Conservation (phyloP, 2,888 invertebrate genomes). For the Torymus auratus region DNA sequence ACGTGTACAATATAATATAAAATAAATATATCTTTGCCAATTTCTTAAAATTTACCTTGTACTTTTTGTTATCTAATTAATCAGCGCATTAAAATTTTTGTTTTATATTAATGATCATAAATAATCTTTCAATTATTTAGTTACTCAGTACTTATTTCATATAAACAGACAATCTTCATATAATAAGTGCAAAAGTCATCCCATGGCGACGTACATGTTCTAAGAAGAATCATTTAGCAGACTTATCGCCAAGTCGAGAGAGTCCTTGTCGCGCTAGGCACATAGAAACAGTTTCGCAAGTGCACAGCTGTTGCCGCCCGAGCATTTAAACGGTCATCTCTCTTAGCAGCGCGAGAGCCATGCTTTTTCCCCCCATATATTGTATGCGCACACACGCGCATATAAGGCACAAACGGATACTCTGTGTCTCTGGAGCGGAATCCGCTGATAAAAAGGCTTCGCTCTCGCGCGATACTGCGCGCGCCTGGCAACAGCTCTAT, state of each 20-base stretch:
- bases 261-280: conserved; percentile 4
- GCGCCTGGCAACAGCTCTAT: conserved; percentile 37
- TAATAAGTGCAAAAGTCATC: too few relatives aligned
- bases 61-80: too few relatives aligned
- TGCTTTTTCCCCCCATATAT: neutral
- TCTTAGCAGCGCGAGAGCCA: neutral
- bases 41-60: too few relatives aligned
- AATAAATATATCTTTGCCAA: too few relatives aligned
- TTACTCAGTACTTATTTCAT: too few relatives aligned
- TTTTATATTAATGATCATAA: too few relatives aligned
- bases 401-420: conserved; percentile 40
- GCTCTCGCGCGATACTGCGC: conserved; percentile 1
- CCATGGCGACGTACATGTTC: neutral
- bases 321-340: conserved; percentile 37
- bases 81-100: too few relatives aligned
- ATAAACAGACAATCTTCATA: too few relatives aligned
- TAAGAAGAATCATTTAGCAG: neutral
- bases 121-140: too few relatives aligned
- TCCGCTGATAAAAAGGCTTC: conserved; percentile 50
- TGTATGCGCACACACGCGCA: too few relatives aligned
- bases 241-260: conserved; percentile 1
- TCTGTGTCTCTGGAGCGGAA: conserved; percentile 34
- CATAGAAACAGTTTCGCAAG: conserved; percentile 29
- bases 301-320: conserved; percentile 45
- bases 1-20: too few relatives aligned